Evolutionary conservation across 2,797 vertebrate genomes (phyloP), one percentile per base, ranked within the genome.

Genomic region (Chiloscyllium punctatum): DNA sequence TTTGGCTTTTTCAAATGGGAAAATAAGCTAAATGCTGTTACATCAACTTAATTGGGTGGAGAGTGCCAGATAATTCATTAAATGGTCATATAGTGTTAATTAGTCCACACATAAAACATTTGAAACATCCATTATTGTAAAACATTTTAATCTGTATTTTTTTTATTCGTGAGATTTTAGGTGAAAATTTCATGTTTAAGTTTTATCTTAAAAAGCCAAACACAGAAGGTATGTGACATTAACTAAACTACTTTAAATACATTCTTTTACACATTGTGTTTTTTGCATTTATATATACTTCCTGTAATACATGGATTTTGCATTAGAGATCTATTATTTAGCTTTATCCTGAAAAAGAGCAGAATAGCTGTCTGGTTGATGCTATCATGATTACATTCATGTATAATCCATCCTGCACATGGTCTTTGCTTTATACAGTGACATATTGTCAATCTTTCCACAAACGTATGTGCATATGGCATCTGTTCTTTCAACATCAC

Each of bases 331-430:
- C 71, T 51, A 77, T 53, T 15, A 57, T 77, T 57, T 18, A 33
- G 42, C n/a, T 51, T 72, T 94, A 72, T 94, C 92, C 94, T 23
- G 48, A 33, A 53, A 77, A 77, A 48, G 48, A 95, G 71, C 11
- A 57, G 94, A 95, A 77, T 71, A 95, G 94, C 94, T 95, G 94
- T 77, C 94, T 95, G 94, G 71, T 53, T 95, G 94, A 95, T 77
- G 94, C 94, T 95, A 95, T 53, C 94, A 95, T 77, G 74, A 95
- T 94, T 74, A 51, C 94, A 57, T 95, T 95, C 71, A 95, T 77
- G 94, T 95, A 77, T 95, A 95, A 95, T 95, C 94, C 94, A 95
- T 95, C 94, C 94, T 95, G 71, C 94, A 95, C 77, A 95, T 95
- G 94, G 94, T 95, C 95, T 91, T 95, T 74, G 94, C 71, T 95